Percentiles rank a stretch among this genome's conserved stretches.
Conservation (phyloP, 2,113 vertebrate genomes). For the Terrapene triunguis region DNA sequence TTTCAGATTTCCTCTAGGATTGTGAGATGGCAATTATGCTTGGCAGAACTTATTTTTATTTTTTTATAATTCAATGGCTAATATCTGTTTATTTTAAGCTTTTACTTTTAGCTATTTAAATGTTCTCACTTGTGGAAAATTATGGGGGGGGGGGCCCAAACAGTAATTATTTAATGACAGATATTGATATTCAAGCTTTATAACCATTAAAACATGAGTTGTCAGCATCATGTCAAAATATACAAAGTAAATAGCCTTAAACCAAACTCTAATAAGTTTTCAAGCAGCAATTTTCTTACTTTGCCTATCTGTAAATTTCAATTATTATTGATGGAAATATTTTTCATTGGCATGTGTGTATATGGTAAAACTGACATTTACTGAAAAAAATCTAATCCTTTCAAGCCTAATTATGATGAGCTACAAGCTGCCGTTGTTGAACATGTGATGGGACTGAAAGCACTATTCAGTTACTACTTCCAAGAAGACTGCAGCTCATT, state of each 20-base stretch:
- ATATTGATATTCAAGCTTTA: not conserved
- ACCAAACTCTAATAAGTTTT: not conserved
- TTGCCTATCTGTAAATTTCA: not conserved
- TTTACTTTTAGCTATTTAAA: not conserved
- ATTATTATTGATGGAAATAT: not conserved
- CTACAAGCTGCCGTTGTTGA: not conserved
- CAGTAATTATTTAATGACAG: not conserved
- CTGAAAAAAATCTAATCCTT: not conserved
- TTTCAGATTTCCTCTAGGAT: not conserved
- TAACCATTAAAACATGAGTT: not conserved
- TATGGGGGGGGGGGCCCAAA: not conserved
- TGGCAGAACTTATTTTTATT: not conserved
- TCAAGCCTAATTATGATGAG: not conserved
- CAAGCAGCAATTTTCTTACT: not conserved
- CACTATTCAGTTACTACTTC: not conserved
- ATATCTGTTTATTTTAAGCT: not conserved
- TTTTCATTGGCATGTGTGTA: not conserved
- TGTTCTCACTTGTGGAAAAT: not conserved
- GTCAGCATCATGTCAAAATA: not conserved
- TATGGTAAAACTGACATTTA: not conserved
- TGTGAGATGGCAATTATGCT: not conserved
- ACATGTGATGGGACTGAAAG: not conserved
- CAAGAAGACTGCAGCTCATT: not conserved
- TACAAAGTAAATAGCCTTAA: not conserved
- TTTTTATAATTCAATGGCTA: not conserved